These are phyloP conservation scores for Drosophila kanapiae DNA, from an alignment of 1,140 invertebrate species.

Conservation along the genomic window DNA sequence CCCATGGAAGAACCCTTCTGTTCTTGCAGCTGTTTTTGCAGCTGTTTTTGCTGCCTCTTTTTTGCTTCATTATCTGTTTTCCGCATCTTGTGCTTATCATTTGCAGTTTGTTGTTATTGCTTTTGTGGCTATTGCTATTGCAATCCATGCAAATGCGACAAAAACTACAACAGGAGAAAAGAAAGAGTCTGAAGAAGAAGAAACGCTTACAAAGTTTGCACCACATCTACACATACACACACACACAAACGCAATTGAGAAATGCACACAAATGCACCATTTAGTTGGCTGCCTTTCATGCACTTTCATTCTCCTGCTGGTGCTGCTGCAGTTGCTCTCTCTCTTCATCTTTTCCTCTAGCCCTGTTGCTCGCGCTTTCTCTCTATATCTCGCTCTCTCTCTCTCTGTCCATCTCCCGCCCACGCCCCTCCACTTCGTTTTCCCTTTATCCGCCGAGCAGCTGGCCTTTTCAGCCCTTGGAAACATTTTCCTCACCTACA, in stretches of 20 bases:
- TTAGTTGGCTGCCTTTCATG: conserved; percentile 46
- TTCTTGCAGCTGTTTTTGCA: conserved; percentile 5
- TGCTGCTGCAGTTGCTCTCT: conserved; percentile 9
- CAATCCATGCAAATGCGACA: conserved; percentile 47
- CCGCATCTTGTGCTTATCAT: conserved; percentile 64
- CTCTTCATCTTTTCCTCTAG: neutral
- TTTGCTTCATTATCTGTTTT: conserved; percentile 52
- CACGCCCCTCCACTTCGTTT: neutral
- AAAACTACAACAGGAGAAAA: conserved; percentile 4
- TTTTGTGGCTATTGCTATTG: conserved; percentile 22
- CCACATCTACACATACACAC: conserved; percentile 10
- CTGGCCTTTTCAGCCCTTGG: conserved; percentile 27
- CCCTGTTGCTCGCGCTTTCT: conserved; percentile 18
- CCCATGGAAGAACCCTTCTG: neutral
- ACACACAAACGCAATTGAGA: conserved; percentile 13
- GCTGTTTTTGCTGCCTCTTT: neutral
- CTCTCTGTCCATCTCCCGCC: neutral
- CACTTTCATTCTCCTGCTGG: conserved; percentile 60
- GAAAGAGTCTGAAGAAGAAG: conserved; percentile 13
- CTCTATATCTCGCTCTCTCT: neutral
- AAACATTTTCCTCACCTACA: conserved; percentile 1
- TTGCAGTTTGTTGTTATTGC: conserved; percentile 26
- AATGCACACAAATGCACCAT: conserved; percentile 25
- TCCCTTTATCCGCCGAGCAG: conserved; percentile 8
- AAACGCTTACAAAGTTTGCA: conserved; percentile 44